A percentile compares a stretch with the other conserved stretches of the same genome.
phyloP scores from a whole-genome alignment of 2,113 vertebrate species.

The Thinocorus orbignyianus region DNA sequence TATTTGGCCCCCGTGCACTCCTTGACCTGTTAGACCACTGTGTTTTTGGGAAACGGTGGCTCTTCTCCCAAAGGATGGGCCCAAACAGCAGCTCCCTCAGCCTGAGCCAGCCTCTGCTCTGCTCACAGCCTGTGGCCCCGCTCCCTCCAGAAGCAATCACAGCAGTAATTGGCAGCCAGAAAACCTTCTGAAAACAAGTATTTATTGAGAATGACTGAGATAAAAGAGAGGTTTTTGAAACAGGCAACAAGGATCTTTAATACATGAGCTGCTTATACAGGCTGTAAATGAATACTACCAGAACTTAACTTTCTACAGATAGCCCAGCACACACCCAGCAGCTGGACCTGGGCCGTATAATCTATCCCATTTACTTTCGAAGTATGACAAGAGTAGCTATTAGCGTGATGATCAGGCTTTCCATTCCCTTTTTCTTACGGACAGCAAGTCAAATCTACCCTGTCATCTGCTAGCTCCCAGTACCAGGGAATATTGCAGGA shows the following conservation, averaged over 20 bases:
- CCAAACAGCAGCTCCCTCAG: neutral
- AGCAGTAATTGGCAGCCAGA: neutral
- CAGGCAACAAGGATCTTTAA: neutral
- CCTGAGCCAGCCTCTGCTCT: neutral
- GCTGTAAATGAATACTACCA: neutral
- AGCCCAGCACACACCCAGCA: neutral
- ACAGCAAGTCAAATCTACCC: neutral
- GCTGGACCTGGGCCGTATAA: neutral
- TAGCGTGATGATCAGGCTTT: neutral
- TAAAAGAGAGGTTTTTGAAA: neutral
- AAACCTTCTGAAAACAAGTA: neutral
- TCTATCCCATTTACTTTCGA: neutral
- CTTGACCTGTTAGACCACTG: accelerated
- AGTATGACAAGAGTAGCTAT: neutral
- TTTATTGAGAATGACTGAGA: neutral
- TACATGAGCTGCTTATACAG: neutral
- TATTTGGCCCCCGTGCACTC: neutral
- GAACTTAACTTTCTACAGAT: neutral
- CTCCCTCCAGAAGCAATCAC: neutral
- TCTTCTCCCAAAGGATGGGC: neutral
- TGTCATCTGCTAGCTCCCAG: neutral
- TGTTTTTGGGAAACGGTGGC: neutral
- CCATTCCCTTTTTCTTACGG: neutral
- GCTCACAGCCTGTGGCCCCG: neutral
- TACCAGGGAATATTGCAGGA: neutral